Evolutionary conservation across 2,797 vertebrate genomes (phyloP), one percentile per base, ranked within the genome.

Genomic region (Sciurus vulgaris): DNA sequence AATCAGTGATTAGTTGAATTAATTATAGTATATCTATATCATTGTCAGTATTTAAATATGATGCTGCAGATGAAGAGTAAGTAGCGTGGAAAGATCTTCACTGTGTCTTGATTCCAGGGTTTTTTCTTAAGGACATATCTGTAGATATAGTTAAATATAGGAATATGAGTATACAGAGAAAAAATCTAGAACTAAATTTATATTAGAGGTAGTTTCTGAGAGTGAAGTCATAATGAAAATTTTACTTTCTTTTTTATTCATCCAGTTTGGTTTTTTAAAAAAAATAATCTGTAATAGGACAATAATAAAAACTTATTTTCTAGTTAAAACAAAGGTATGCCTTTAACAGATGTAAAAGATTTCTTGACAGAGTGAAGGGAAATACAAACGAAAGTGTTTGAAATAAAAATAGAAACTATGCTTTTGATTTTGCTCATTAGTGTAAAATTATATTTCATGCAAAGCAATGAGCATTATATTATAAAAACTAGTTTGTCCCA

Each of bases 391-490:
- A 85, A 94, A 93, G 61, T 33, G 44, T 59, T 89, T 76, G 2
- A 92, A 93, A 81, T 84, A 74, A 92, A 70, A 95, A 61, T 79
- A 69, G 20, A 76, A 96, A 70, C 85, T 90, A 35, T 54, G 12
- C 11, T 73, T 17, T 94, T 92, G 30, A 77, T 67, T 97, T 96
- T 97, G 81, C 85, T 77, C 5, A 1, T 96, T 91, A 93, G n/a
- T 72, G 63, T 88, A 74, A 85, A 14, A 85, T 96, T 18, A 11
- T 86, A 14, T 76, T 84, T 87, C 14, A 8, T 70, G 26, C 47
- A 85, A 96, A 85, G 26, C 82, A 82, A 56, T 72, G 56, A 77
- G 1, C 56, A 56, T 59, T 85, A 30, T 56, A 47, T 28, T 30
- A 74, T 89, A 49, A 92, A 81, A 89, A 65, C 47, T 92, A 5